phyloP scores from a whole-genome alignment of 2,797 vertebrate species.

The Scolopax rusticola region DNA sequence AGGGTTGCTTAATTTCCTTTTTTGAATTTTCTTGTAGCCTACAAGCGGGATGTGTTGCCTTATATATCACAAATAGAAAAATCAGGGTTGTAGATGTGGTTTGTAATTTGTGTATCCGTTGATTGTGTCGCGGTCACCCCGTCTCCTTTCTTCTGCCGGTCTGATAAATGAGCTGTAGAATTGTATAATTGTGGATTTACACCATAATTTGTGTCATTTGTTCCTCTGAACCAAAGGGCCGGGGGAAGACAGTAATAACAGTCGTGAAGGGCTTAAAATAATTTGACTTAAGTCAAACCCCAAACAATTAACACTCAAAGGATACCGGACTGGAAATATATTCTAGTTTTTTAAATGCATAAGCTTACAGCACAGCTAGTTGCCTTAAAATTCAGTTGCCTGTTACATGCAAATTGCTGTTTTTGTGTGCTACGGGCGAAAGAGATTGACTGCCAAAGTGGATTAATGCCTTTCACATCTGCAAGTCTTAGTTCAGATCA shows the following conservation, averaged over 20 bases:
- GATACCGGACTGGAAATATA: neutral
- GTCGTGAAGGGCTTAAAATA: neutral
- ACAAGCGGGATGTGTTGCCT: neutral
- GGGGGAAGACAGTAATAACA: neutral
- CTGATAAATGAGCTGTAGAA: neutral
- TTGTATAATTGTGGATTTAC: neutral
- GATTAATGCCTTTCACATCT: conserved; percentile 34
- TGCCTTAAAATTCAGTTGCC: neutral
- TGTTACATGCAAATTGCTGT: neutral
- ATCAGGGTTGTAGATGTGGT: neutral
- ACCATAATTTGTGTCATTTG: neutral
- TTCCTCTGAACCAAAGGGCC: neutral
- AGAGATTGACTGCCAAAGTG: neutral
- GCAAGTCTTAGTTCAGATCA: conserved; percentile 4
- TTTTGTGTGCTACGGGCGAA: accelerated
- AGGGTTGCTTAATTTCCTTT: neutral
- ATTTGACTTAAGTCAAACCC: neutral
- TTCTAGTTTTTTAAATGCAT: neutral
- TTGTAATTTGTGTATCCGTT: neutral
- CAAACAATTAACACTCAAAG: neutral
- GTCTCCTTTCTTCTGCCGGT: neutral
- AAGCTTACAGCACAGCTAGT: neutral
- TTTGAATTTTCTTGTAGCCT: neutral
- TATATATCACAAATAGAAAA: neutral
- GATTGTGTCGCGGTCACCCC: neutral